Percentiles rank a stretch among this genome's conserved stretches.
These are phyloP conservation scores for Uromys caudimaculatus DNA, from an alignment of 2,797 vertebrate genomes.

Conservation along the genomic window DNA sequence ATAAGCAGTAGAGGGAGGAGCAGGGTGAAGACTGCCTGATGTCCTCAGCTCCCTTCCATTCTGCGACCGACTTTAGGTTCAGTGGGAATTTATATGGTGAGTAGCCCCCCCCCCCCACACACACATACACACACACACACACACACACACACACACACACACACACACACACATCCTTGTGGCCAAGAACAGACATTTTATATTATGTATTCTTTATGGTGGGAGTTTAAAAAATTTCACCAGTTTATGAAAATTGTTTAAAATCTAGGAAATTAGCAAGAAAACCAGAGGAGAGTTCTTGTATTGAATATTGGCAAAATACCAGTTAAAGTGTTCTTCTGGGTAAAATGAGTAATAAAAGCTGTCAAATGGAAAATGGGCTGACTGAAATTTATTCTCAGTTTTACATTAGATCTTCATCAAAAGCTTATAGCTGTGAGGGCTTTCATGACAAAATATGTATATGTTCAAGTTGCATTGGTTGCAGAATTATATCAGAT, in stretches of 20 bases:
- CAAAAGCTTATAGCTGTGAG: conserved; percentile 67
- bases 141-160: neutral
- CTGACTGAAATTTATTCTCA: conserved; percentile 77
- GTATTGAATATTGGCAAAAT: conserved; percentile 59
- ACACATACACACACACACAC: neutral
- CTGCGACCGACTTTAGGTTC: conserved; percentile 52
- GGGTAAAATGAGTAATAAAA: conserved; percentile 73
- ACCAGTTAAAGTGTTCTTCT: conserved; percentile 69
- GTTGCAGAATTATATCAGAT: conserved; percentile 77
- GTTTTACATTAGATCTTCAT: conserved; percentile 78
- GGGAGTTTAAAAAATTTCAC: conserved; percentile 75
- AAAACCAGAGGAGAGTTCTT: conserved; percentile 58
- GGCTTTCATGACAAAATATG: conserved; percentile 78
- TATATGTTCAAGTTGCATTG: conserved; percentile 75
- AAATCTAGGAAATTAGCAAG: conserved; percentile 72
- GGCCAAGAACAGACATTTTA: conserved; percentile 55
- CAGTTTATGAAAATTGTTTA: conserved; percentile 72
- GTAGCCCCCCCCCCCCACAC: neutral
- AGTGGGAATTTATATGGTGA: conserved; percentile 33
- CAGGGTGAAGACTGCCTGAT: neutral
- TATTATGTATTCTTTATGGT: conserved; percentile 65
- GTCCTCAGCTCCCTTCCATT: conserved; percentile 64
- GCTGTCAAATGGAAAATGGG: conserved; percentile 64
- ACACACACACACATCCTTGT: neutral
- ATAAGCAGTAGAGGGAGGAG: neutral